phyloP scores from a whole-genome alignment of 2,888 invertebrate species.

The Mimachlamys varia region DNA sequence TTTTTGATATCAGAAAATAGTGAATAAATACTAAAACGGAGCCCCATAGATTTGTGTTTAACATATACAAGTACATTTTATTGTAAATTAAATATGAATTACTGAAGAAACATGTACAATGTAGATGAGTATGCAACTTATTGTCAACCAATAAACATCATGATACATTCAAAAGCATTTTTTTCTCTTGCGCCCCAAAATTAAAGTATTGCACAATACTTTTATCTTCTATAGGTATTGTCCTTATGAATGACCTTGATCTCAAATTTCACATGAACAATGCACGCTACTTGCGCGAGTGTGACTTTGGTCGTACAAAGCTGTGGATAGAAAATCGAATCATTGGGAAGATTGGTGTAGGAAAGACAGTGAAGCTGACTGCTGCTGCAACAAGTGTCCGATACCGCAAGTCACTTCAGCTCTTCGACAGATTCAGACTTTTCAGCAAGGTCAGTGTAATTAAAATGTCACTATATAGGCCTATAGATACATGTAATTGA shows the following conservation, averaged over 20 bases:
- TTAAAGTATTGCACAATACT: too few relatives aligned
- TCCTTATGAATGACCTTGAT: constrained; percentile 93
- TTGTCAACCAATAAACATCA: too few relatives aligned
- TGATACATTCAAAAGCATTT: too few relatives aligned
- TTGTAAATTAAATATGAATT: too few relatives aligned
- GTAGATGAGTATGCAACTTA: too few relatives aligned
- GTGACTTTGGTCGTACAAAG: constrained; percentile 94
- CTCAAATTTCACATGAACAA: constrained; percentile 96
- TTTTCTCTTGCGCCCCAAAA: too few relatives aligned
- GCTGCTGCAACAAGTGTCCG: constrained; percentile 90
- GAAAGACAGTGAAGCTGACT: constrained; percentile 83
- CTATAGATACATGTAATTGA: too few relatives aligned
- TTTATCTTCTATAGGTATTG: constrained; percentile 75
- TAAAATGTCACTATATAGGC: background rate
- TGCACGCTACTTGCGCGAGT: constrained; percentile 91
- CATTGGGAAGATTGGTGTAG: constrained; percentile 53
- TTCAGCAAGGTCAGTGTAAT: constrained; percentile 86
- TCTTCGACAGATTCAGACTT: constrained; percentile 90
- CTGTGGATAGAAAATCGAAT: constrained; percentile 84
- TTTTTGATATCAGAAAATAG: too few relatives aligned
- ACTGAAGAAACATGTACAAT: too few relatives aligned
- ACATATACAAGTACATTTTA: too few relatives aligned
- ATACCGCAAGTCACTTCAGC: constrained; percentile 90
- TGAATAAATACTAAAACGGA: too few relatives aligned
- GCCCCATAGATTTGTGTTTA: too few relatives aligned